phyloP scores from a whole-genome alignment of 2,888 invertebrate species.

The Malthinus seriepunctatus region DNA sequence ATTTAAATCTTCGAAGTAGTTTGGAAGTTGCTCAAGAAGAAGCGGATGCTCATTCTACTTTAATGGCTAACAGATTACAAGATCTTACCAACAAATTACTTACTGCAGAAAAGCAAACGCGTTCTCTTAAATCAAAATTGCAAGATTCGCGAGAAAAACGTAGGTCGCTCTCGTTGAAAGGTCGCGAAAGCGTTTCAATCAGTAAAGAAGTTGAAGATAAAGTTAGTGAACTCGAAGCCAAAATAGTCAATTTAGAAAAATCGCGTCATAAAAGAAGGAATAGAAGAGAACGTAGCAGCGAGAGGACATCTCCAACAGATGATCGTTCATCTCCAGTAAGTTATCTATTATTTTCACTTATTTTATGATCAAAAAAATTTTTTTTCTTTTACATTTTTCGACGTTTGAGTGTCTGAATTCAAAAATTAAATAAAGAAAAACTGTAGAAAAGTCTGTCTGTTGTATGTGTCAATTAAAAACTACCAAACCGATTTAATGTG shows the following conservation, averaged over 20 bases:
- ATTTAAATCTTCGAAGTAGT: slow-evolving; percentile 74
- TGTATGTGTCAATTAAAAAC: too few relatives aligned
- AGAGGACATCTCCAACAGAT: slow-evolving; percentile 49
- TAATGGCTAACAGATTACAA: slow-evolving; percentile 83
- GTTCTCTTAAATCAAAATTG: slow-evolving; percentile 77
- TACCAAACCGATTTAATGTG: too few relatives aligned
- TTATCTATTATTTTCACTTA: neutral
- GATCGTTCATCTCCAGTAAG: slow-evolving; percentile 47
- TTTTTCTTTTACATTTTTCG: too few relatives aligned
- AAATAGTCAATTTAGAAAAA: slow-evolving; percentile 70
- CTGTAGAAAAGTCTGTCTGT: too few relatives aligned
- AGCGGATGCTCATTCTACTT: slow-evolving; percentile 71
- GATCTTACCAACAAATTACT: slow-evolving; percentile 82
- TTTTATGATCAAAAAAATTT: too few relatives aligned
- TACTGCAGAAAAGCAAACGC: slow-evolving; percentile 79
- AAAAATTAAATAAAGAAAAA: neutral
- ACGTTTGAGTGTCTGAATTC: neutral
- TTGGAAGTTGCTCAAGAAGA: slow-evolving; percentile 66
- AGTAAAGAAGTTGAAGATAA: slow-evolving; percentile 86
- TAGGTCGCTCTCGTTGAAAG: slow-evolving; percentile 81
- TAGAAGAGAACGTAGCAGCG: slow-evolving; percentile 57
- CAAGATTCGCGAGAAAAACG: slow-evolving; percentile 79
- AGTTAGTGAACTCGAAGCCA: slow-evolving; percentile 77
- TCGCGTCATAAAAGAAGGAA: slow-evolving; percentile 52
- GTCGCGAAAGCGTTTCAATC: slow-evolving; percentile 75